Percentiles rank a stretch among this genome's conserved stretches.
Evolutionary conservation across 37 sponge, comb jelly and placozoan genomes (phyloP).

Genomic region (Hormiphora californensis): DNA sequence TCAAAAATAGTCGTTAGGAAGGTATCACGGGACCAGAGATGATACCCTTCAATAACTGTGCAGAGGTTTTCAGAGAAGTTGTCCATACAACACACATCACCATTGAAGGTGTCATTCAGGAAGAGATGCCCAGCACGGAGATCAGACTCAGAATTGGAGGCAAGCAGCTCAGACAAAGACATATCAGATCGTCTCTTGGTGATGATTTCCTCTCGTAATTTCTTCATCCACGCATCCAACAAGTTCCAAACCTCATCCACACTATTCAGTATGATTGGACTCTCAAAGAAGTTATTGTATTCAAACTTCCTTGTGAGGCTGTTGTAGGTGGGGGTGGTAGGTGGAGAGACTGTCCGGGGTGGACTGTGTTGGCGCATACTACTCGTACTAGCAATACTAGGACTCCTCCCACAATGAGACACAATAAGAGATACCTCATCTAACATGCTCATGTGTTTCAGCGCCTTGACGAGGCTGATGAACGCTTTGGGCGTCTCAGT

Average conservation of each 20-base stretch:
- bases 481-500: conserved; percentile 51
- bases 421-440: conserved; percentile 45
- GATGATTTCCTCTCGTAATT: not conserved
- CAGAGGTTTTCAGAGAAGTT: conserved; percentile 45
- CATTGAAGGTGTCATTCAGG: conserved; percentile 45
- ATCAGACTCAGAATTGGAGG: conserved; percentile 41
- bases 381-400: not conserved
- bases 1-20: conserved; percentile 2
- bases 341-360: conserved; percentile 30
- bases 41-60: conserved; percentile 48
- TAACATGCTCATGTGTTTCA: conserved; percentile 44
- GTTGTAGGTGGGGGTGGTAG: not conserved
- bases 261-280: conserved; percentile 25
- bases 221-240: conserved; percentile 25
- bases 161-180: conserved; percentile 34
- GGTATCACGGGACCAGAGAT: conserved; percentile 21
- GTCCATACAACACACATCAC: conserved; percentile 10
- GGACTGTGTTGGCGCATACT: no score
- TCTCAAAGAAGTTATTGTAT: conserved; percentile 25
- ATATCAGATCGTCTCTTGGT: conserved; percentile 46
- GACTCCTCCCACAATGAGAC: not conserved
- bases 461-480: conserved; percentile 22
- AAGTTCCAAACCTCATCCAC: conserved; percentile 52
- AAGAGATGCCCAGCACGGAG: conserved; percentile 23
- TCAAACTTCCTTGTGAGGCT: not conserved